A percentile compares a stretch with the other conserved stretches of the same genome.
Conservation (phyloP, 1,140 invertebrate genomes). For the Nephila pilipes region DNA sequence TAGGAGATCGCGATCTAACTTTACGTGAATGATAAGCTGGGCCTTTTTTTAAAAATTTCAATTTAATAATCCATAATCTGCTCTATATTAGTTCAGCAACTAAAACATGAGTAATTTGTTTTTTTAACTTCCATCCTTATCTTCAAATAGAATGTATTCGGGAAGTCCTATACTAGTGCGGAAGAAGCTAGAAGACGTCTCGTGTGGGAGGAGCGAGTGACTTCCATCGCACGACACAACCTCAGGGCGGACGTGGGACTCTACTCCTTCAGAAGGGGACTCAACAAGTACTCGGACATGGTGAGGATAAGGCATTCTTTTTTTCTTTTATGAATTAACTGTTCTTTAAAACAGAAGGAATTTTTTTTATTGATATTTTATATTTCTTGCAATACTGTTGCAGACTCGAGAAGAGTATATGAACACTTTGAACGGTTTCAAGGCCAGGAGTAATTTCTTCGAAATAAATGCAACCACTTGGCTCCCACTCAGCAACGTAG, state of each 20-base stretch:
- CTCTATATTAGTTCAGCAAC: too few species aligned
- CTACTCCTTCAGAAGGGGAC: background rate
- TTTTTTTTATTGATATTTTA: too few species aligned
- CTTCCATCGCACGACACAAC: background rate
- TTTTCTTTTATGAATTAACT: too few species aligned
- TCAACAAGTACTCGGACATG: constrained; percentile 22
- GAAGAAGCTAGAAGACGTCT: background rate
- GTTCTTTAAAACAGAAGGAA: too few species aligned
- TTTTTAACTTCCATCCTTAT: too few species aligned
- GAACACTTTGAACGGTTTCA: background rate
- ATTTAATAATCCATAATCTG: too few species aligned
- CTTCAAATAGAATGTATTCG: background rate
- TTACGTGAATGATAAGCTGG: too few species aligned
- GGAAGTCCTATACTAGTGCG: background rate
- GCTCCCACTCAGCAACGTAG: background rate
- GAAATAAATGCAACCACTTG: background rate
- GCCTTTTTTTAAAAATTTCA: too few species aligned
- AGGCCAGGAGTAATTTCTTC: background rate
- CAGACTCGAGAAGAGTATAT: background rate
- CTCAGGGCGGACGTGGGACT: constrained; percentile 27
- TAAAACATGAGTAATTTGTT: too few species aligned
- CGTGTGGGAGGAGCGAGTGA: background rate
- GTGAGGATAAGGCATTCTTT: constrained; percentile 81
- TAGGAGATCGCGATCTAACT: too few species aligned
- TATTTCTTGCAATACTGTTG: too few species aligned